Evolutionary conservation across 1,140 invertebrate species (phyloP).

Genomic region (Magallana gigas): DNA sequence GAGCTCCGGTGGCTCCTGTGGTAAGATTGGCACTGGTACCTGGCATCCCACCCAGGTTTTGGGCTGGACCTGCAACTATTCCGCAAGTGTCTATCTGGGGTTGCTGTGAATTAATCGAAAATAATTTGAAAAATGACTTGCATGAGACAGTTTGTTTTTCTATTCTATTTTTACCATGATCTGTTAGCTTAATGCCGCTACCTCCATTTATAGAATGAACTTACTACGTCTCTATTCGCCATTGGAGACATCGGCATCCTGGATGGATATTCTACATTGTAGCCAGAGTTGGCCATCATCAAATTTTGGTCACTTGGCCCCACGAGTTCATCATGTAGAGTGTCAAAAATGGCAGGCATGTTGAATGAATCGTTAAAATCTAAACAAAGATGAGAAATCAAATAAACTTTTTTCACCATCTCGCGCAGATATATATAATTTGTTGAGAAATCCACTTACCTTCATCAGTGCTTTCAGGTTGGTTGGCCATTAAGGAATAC

Average conservation of each 20-base stretch:
- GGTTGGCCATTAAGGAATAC: too few relatives aligned
- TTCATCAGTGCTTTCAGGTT: too few relatives aligned
- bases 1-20: constrained; percentile 47
- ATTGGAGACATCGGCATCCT: constrained; percentile 42
- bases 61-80: constrained; percentile 10
- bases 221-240: constrained; percentile 41
- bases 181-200: not conserved
- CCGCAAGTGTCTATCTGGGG: constrained; percentile 27
- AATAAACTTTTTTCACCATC: too few relatives aligned
- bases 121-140: not conserved
- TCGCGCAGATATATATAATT: too few relatives aligned
- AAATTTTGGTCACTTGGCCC: constrained; percentile 72
- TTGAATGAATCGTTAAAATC: constrained; percentile 48
- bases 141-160: too few relatives aligned
- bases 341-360: constrained; percentile 80
- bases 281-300: constrained; percentile 62
- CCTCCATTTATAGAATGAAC: not conserved
- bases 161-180: too few relatives aligned
- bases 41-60: constrained; percentile 29
- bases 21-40: constrained; percentile 23
- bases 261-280: constrained; percentile 57
- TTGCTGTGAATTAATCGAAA: not conserved
- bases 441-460: too few relatives aligned
- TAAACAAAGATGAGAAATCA: too few relatives aligned
- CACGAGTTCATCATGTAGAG: constrained; percentile 94